phyloP scores from a whole-genome alignment of 2,113 vertebrate genomes.

The Pedionomus torquatus region DNA sequence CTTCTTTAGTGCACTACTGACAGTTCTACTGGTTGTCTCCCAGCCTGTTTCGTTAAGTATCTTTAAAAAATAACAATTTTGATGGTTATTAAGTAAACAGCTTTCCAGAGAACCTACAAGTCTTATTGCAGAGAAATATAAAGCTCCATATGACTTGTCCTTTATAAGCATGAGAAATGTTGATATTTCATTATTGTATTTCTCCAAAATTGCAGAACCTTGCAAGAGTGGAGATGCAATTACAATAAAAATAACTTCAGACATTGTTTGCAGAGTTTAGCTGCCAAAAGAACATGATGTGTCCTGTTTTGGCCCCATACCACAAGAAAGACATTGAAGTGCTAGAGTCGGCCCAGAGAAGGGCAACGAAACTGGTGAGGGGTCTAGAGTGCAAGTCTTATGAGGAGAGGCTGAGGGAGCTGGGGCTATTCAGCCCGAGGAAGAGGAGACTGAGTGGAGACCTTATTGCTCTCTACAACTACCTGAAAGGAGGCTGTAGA shows the following conservation, averaged over 20 bases:
- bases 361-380: too few species aligned
- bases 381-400: too few species aligned
- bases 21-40: background rate
- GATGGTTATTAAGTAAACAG: background rate
- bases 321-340: too few species aligned
- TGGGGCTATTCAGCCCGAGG: too few species aligned
- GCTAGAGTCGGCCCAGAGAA: too few species aligned
- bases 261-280: background rate
- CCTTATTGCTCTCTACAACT: too few species aligned
- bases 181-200: background rate
- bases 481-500: too few species aligned
- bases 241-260: background rate
- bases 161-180: background rate
- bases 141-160: background rate
- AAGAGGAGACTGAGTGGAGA: too few species aligned
- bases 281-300: background rate
- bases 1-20: background rate
- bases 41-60: background rate
- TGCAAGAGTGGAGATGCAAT: background rate
- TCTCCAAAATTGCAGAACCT: background rate
- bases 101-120: background rate
- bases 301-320: too few species aligned
- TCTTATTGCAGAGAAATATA: background rate
- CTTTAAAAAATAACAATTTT: background rate
- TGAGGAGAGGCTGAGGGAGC: too few species aligned